These are phyloP conservation scores for Spilosoma lubricipeda DNA, from an alignment of 2,888 invertebrate genomes.

Conservation along the genomic window DNA sequence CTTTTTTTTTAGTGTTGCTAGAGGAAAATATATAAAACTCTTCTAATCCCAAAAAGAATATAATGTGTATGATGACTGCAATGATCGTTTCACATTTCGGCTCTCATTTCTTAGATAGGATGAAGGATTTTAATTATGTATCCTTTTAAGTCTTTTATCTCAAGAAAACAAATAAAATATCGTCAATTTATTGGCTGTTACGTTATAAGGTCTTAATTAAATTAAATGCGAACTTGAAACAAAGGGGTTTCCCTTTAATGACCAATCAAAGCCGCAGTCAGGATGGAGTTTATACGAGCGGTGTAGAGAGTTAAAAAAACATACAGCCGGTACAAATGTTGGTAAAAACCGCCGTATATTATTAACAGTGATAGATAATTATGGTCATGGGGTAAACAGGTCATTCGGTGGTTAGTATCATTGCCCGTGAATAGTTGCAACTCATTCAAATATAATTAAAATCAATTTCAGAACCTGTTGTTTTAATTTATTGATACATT, in stretches of 20 bases:
- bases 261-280: background rate
- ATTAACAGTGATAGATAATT: background rate
- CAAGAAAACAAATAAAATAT: constrained; percentile 34
- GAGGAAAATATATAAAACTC: background rate
- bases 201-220: constrained; percentile 38
- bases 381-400: no score
- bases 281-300: constrained; percentile 15
- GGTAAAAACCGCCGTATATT: background rate
- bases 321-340: background rate
- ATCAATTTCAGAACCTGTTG: no score
- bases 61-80: background rate
- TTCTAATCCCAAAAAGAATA: background rate
- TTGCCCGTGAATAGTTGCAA: no score
- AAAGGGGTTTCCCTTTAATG: constrained; percentile 25
- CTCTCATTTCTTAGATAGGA: background rate
- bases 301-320: background rate
- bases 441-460: no score
- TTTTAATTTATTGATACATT: background rate
- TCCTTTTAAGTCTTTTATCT: constrained; percentile 11
- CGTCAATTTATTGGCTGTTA: constrained; percentile 39
- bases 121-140: background rate
- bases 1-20: background rate
- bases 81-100: background rate
- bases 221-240: constrained; percentile 21
- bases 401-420: no score